These are phyloP conservation scores for Synchiropus splendidus DNA, from an alignment of 2,113 vertebrate genomes.

Conservation along the genomic window DNA sequence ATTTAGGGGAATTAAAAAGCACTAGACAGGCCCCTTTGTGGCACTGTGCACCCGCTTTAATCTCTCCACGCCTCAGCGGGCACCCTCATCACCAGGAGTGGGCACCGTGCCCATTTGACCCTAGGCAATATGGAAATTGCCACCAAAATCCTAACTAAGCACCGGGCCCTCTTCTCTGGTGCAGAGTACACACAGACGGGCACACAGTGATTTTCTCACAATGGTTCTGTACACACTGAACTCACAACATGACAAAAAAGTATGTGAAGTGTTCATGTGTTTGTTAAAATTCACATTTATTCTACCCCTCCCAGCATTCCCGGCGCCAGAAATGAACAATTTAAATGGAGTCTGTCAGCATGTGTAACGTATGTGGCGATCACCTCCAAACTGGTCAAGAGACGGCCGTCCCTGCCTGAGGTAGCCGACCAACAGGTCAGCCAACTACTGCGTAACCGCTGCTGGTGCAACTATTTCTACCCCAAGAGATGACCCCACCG, in stretches of 20 bases:
- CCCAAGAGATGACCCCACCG: no score
- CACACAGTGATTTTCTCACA: constrained; percentile 29
- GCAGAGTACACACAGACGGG: constrained; percentile 35
- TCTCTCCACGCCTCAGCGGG: constrained; percentile 65
- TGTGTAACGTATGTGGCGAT: no score
- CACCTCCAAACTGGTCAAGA: no score
- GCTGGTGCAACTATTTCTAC: no score
- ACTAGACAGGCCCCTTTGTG: constrained; percentile 72
- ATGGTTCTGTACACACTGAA: constrained; percentile 8
- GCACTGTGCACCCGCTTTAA: constrained; percentile 66
- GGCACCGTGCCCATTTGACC: constrained; percentile 64
- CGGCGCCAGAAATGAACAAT: no score
- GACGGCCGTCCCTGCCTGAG: no score
- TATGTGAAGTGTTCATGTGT: constrained; percentile 16
- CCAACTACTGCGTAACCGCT: no score
- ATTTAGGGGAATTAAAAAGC: constrained; percentile 74
- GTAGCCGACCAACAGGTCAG: no score
- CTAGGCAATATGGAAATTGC: constrained; percentile 69
- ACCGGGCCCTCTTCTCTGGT: constrained; percentile 38
- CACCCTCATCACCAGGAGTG: constrained; percentile 62
- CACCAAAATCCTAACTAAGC: constrained; percentile 56
- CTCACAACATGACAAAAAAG: constrained; percentile 24
- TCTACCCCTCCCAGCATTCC: no score
- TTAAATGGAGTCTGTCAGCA: no score
- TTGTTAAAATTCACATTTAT: no score